Base-by-base conservation (phyloP, 2,797 vertebrate species). In the Halcyon leucocephala region DNA sequence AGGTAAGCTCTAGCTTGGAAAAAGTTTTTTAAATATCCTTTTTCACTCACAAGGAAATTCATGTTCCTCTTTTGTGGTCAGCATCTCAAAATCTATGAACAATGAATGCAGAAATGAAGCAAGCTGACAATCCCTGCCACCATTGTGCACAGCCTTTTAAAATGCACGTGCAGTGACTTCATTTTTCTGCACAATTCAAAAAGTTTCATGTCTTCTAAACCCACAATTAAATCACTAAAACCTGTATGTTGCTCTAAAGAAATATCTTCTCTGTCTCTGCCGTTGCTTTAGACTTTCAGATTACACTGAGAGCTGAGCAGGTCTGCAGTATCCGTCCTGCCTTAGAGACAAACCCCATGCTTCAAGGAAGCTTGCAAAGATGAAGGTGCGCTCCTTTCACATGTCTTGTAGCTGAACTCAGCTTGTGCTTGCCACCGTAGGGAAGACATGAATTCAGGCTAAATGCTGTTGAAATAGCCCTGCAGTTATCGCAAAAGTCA, bases 151-250 rank as follows among this genome's bases (percentile, higher is more conserved):
- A 14, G 15, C 7, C 10, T 57, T 90, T 17, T 41, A 46, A 88
- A 94, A 91, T 41, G 8, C 5, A 61, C 0, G 0, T 12, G 14
- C 9, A 58, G 17, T 46, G 11, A 2, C 48, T 41, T 51, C 7
- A 7, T 2, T 72, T 87, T 69, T 78, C 39, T 73, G 21, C 11
- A 55, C 31, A 37, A 35, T 51, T 70, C 7, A 12, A 14, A 66
- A 65, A 51, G 31, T 10, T 70, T 54, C 1, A 0, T 22, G 28
- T 16, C 25, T 85, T 92, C 26, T 54, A 44, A 7, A 64, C 8
- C 17, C 42, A 74, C 35, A 33, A 55, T 72, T 72, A 90, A 72
- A 72, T 26, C 42, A 62, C 28, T 57, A 35, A 52, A 64, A 55
- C n/a, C n/a, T 67, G 8, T 39, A 51, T 42, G 17, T 33, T 83